Evolutionary conservation across 1,140 invertebrate species (phyloP).

Genomic region (Mactra quadrangularis): DNA sequence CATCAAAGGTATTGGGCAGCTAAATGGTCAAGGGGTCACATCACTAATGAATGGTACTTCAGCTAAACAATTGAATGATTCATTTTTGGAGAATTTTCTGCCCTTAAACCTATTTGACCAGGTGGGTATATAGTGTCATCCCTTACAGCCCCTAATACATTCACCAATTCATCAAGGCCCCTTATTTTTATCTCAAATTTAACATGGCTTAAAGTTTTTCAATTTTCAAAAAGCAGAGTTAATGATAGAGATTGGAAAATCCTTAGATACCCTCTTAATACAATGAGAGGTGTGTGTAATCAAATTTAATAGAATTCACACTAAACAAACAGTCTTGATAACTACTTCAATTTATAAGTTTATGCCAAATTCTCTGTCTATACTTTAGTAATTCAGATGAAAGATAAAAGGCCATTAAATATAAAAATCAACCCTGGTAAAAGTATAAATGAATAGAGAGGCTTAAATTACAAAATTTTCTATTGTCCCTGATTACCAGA

Average conservation of each 20-base stretch:
- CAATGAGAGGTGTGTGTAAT: constrained; percentile 39
- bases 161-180: no score
- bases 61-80: no score
- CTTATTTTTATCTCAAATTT: no score
- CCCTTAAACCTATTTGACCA: no score
- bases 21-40: no score
- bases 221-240: no score
- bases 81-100: no score
- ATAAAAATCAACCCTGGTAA: constrained; percentile 63
- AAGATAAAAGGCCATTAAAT: constrained; percentile 62
- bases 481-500: constrained; percentile 61
- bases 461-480: constrained; percentile 63
- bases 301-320: constrained; percentile 57
- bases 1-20: no score
- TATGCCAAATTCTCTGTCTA: constrained; percentile 53
- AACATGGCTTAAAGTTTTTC: no score
- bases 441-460: constrained; percentile 62
- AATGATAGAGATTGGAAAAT: not conserved
- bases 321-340: constrained; percentile 51
- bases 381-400: constrained; percentile 43
- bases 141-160: no score
- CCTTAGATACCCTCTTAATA: constrained; percentile 25
- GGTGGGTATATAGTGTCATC: no score
- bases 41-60: no score
- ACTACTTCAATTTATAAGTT: constrained; percentile 56